Evolutionary conservation across 2,888 invertebrate species (phyloP), one percentile per base, ranked within the genome.

Genomic region (Calliopum simillimum): DNA sequence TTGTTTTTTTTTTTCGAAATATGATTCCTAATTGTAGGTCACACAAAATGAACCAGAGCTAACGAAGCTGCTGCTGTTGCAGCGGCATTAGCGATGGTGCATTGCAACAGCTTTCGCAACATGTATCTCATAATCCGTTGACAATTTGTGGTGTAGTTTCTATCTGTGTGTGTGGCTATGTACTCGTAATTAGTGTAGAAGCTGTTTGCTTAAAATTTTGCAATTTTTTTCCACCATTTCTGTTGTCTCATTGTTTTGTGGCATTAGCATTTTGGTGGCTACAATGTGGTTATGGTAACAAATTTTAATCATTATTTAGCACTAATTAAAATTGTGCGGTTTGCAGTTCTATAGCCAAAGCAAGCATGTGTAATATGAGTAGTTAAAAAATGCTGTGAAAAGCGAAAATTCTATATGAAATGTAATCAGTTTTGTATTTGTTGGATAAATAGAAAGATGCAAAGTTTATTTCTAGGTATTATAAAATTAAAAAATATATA

Each of bases 321-420:
- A 33, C 59, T 64, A 71, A 71, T 71, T 71, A 71, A 64, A 58
- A 71, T 71, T 64, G 56, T 68, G 71, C 65, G 71, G 71, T 64
- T 58, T n/a, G 47, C 44, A 25, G 61, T 51, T 51, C 21, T 55
- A 3, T 4, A 19, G n/a, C n/a, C n/a, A n/a, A n/a, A n/a, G n/a
- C n/a, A n/a, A n/a, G 21, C 21, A 4, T 55, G 21, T 23, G 55
- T 55, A 25, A 19, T n/a, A 23, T 56, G 21, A 21, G 56, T 21
- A 23, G 56, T 23, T 51, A 51, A 19, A n/a, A 19, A 51, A 51
- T 16, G 51, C 33, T 33, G 8, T 6, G 8, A 4, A 33, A 33
- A 33, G 33, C 33, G 33, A 33, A 33, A 33, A 33, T 6, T 33
- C 33, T 6, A 33, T 1, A 33, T 8, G n/a, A n/a, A n/a, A 33